Evolutionary conservation across 2,797 vertebrate species (phyloP).

Genomic region (Calcarius lapponicus): DNA sequence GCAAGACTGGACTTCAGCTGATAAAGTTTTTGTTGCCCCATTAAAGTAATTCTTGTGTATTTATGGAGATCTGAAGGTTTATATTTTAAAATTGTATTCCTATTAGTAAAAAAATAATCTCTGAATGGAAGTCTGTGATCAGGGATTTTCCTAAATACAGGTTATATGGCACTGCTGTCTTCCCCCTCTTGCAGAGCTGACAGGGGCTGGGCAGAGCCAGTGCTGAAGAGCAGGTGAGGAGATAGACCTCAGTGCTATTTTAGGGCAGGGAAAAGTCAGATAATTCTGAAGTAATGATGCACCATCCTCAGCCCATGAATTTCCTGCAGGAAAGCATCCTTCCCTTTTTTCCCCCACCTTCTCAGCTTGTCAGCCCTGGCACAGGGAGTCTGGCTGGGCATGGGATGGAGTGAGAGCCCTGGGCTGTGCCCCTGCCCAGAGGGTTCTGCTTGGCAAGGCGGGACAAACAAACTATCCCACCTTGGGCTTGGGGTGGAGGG

Average conservation of each 20-base stretch:
- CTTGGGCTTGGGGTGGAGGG: accelerated
- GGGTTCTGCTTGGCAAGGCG: background rate
- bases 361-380: background rate
- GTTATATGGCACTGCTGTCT: background rate
- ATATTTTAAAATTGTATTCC: background rate
- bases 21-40: background rate
- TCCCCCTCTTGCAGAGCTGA: too few relatives aligned
- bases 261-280: background rate
- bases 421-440: background rate
- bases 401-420: background rate
- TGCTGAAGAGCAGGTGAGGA: background rate
- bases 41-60: background rate
- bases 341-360: background rate
- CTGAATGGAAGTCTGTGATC: background rate
- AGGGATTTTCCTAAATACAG: background rate
- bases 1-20: background rate
- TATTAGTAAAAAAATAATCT: background rate
- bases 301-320: background rate
- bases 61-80: background rate
- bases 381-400: background rate
- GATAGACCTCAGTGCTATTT: background rate
- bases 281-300: background rate
- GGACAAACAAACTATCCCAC: background rate
- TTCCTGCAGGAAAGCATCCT: background rate
- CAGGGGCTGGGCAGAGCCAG: background rate